Base-by-base conservation (phyloP, 1,140 invertebrate species). In the Rhysida immarginata region DNA sequence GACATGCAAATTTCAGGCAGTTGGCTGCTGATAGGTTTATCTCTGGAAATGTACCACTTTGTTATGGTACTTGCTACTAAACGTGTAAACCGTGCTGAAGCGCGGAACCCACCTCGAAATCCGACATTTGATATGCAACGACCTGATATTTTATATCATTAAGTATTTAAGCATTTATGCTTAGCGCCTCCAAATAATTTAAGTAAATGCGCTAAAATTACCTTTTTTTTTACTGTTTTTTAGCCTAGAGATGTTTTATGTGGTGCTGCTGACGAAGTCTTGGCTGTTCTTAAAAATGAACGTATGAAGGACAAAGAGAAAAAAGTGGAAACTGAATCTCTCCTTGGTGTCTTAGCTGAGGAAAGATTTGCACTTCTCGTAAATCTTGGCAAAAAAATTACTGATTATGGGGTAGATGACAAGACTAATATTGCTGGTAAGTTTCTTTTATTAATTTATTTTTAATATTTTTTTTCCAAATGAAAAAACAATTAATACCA, bases 361-460 rank as follows among this genome's bases (percentile, higher is more conserved):
- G 96, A 99, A 71, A 75, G 90, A 65, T 98, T 95, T 78, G 90
- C 93, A 2, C 67, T 97, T 16, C 73, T 99, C 1, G 88, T 96
- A 0, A 99, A 97, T 76, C 76, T 99, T 13, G 90, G 89, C 0
- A 98, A 98, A 68, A 99, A 99, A 69, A 97, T 99, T 25, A 96
- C 92, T 35, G 96, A 99, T 74, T 99, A 96, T 79, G 87, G 90
- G 41, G 81, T 78, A 58, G 86, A 89, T 62, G 84, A 87, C 44
- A 80, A 84, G 61, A 77, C 78, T 62, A 71, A 78, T 2, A 72
- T 77, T 0, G 73, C 75, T n/a, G n/a, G n/a, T n/a, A n/a, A n/a
- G n/a, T n/a, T n/a, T n/a, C n/a, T n/a, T n/a, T 41, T 76, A n/a
- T n/a, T n/a, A n/a, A n/a, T 18, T 8, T 20, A 2, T n/a, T 14